phyloP scores from a whole-genome alignment of 2,113 vertebrate species.

The Camelus dromedarius region DNA sequence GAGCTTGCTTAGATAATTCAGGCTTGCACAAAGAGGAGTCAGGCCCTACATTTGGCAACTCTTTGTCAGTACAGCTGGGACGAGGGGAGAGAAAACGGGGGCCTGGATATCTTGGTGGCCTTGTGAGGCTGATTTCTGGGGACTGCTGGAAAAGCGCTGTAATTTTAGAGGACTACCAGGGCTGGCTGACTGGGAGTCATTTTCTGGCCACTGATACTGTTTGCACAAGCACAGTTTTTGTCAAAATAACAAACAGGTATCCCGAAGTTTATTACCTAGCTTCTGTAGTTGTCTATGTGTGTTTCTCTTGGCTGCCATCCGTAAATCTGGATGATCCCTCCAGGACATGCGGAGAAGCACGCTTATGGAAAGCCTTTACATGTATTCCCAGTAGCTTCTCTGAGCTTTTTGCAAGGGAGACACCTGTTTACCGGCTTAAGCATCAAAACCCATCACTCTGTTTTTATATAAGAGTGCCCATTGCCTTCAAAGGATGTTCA shows the following conservation, averaged over 20 bases:
- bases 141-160: neutral
- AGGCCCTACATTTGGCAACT: neutral
- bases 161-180: constrained; percentile 17
- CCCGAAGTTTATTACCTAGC: neutral
- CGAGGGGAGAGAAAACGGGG: neutral
- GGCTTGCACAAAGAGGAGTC: neutral
- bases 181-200: neutral
- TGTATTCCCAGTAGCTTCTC: neutral
- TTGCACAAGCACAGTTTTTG: constrained; percentile 56
- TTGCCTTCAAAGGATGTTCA: constrained; percentile 5
- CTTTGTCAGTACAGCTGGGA: neutral
- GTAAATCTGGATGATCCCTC: neutral
- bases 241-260: constrained; percentile 28
- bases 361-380: constrained; percentile 6
- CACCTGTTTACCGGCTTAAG: neutral
- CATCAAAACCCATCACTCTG: neutral
- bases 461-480: neutral
- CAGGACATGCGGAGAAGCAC: neutral
- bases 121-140: neutral
- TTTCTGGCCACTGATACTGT: constrained; percentile 54
- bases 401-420: neutral
- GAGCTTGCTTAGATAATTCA: constrained; percentile 66
- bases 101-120: neutral
- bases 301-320: constrained; percentile 18
- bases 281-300: neutral